Evolutionary conservation across 2,797 vertebrate species (phyloP), one percentile per base, ranked within the genome.

Genomic region (Merluccius polli): DNA sequence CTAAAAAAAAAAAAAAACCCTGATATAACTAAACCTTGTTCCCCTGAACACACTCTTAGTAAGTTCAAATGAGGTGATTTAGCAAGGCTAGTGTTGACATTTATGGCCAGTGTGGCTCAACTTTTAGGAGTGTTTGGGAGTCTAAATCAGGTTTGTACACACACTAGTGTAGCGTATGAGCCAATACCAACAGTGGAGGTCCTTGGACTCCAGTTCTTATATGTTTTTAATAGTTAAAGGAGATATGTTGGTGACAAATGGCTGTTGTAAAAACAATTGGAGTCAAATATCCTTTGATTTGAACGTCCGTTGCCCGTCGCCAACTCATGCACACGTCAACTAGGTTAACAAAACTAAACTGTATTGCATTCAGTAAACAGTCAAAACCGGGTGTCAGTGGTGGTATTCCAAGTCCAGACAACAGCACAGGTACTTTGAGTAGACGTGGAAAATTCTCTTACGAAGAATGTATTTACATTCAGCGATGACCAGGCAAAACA

Each of bases 401-500:
- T 59, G 48, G 8, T 24, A 63, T 63, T n/a, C 59, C n/a, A 63
- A 63, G 52, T 32, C 67, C 30, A n/a, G 73, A 74, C n/a, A 36
- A n/a, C 52, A 74, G 3, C 52, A 32, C 11, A 32, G 67, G 67
- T n/a, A 75, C 44, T 44, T 41, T 18, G 52, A 67, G 63, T 69
- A 41, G 18, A 21, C 13, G 2, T 32, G 27, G 16, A 1, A 30
- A 24, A 73, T 38, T 32, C 27, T 29, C 16, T 29, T 41, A 52
- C 41, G 16, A 69, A n/a, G 27, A 29, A 31, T 36, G 30, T 59
- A 63, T 71, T 44, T 76, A 21, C 33, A 76, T 71, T 71, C 41
- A 35, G 41, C n/a, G 12, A 69, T 71, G 27, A 32, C n/a, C 75
- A 27, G 69, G 69, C 35, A 63, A 36, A 63, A 71, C 69, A 59